Evolutionary conservation across 2,113 vertebrate species (phyloP).

Genomic region (Sylvietta virens): DNA sequence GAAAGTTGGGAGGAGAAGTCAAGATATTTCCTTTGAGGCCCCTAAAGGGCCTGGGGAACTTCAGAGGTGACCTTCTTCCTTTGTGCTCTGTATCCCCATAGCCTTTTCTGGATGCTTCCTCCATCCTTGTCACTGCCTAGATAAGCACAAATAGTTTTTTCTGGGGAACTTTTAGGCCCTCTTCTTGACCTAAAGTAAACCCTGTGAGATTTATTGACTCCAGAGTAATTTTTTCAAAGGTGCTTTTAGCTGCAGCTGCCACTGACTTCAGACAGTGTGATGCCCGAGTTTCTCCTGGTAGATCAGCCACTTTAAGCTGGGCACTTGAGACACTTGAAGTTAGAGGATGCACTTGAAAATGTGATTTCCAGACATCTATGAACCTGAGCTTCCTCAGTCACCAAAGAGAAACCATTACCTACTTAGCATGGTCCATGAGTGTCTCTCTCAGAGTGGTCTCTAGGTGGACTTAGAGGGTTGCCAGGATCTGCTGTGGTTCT

Average conservation of each 20-base stretch:
- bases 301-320: neutral
- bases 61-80: neutral
- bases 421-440: neutral
- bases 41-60: neutral
- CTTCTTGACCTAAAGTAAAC: neutral
- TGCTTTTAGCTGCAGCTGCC: neutral
- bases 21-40: slow-evolving; percentile 42
- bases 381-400: neutral
- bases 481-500: neutral
- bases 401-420: neutral
- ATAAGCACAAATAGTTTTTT: neutral
- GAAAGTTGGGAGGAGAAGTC: slow-evolving; percentile 41
- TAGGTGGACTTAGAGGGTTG: neutral
- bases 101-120: neutral
- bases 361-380: neutral
- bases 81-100: neutral
- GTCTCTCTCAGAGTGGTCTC: neutral
- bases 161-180: neutral
- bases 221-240: neutral
- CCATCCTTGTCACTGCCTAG: neutral
- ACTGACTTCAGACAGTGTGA: neutral
- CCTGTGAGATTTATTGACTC: neutral
- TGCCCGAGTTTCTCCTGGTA: neutral
- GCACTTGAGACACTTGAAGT: neutral
- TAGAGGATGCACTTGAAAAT: neutral